phyloP scores from a whole-genome alignment of 2,888 invertebrate species.

The Monopis laevigella region DNA sequence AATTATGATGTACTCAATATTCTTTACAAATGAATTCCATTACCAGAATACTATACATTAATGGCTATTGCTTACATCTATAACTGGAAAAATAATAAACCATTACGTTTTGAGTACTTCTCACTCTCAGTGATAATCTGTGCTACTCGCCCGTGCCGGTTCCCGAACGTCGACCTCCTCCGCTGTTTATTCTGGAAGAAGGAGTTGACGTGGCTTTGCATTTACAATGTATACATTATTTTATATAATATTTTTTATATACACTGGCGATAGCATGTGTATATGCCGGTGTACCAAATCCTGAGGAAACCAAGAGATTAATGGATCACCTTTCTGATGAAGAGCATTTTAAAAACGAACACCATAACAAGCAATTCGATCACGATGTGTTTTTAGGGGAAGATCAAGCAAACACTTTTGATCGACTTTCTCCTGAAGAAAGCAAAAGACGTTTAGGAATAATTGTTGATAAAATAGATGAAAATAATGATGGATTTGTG shows the following conservation, averaged over 20 bases:
- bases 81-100: no score
- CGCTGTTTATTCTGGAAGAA: no score
- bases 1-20: no score
- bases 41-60: no score
- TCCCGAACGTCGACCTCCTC: no score
- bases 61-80: no score
- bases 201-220: no score
- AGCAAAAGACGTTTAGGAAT: constrained; percentile 87
- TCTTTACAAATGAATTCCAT: no score
- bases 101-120: no score
- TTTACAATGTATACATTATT: constrained; percentile 48
- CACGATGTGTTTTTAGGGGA: constrained; percentile 98
- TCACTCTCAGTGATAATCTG: no score
- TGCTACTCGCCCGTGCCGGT: no score
- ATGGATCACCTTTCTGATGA: constrained; percentile 78
- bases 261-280: constrained; percentile 46
- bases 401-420: constrained; percentile 91
- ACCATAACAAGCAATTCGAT: constrained; percentile 91
- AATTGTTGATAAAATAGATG: constrained; percentile 94
- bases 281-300: constrained; percentile 73
- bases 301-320: constrained; percentile 73
- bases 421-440: constrained; percentile 94
- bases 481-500: constrained; percentile 82
- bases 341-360: constrained; percentile 81
- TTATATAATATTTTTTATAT: no score